Base-by-base conservation (phyloP, 2,113 vertebrate species). In the Istiophorus platypterus region DNA sequence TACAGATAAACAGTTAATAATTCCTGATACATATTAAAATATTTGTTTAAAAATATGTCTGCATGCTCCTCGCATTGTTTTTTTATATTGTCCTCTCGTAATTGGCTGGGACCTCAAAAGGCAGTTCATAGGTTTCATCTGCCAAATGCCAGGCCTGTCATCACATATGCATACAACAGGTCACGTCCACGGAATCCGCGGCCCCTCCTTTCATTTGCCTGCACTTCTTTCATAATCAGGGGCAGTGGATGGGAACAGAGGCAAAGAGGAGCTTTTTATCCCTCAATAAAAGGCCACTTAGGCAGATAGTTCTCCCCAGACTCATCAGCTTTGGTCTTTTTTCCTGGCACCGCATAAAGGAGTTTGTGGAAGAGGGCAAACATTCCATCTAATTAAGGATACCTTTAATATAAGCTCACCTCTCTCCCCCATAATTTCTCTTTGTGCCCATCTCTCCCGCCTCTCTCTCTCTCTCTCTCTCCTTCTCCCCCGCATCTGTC, bases 271-370 rank as follows among this genome's bases (percentile, higher is more conserved):
- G 82, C 77, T 87, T 93, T 95, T 95, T 92, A 93, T 93, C 90
- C 90, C 86, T 84, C 83, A 92, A 94, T 94, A 91, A 95, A 93
- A 94, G 90, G 87, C 91, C 92, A 92, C 89, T 94, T 93, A 93
- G 88, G 86, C 82, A 88, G 84, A 91, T 93, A 87, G 88, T 92
- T 90, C 91, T 92, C 84, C 88, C 88, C 87, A 90, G 83, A 91
- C 90, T 94, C 85, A 78, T 91, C 89, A 78, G 86, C 87, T 90
- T 85, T 91, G 81, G 77, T 89, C 65, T 85, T 85, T 88, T 85
- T 86, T 82, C 34, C 76, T 88, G 86, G 90, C 85, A 90, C 88
- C 86, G 83, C 87, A 92, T 91, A 80, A 91, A 93, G 89, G 86
- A 89, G 91, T 91, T 88, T 85, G 86, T 85, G 79, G 80, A 89